phyloP scores from a whole-genome alignment of 2,113 vertebrate species.

The Charadrius vociferus region DNA sequence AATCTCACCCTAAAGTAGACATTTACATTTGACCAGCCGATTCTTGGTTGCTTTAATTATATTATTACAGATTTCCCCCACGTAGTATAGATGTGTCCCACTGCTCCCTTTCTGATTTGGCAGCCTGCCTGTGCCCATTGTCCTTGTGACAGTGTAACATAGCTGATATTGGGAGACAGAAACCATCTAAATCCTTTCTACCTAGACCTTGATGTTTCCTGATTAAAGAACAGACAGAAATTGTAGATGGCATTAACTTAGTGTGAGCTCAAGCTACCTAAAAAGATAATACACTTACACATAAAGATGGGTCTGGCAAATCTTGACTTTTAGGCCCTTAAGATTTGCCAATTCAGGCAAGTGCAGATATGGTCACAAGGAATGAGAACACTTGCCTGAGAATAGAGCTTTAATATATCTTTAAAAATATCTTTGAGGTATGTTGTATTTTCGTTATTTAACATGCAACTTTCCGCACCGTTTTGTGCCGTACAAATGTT shows the following conservation, averaged over 20 bases:
- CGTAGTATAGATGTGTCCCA: background rate
- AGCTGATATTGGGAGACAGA: background rate
- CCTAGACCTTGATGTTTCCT: background rate
- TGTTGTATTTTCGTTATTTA: background rate
- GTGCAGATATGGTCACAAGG: background rate
- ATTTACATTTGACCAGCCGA: background rate
- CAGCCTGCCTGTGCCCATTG: background rate
- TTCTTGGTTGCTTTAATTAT: background rate
- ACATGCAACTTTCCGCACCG: background rate
- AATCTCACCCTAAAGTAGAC: constrained; percentile 1
- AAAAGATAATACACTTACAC: background rate
- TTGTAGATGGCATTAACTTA: background rate
- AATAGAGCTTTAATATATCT: background rate
- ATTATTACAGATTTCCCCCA: constrained; percentile 17
- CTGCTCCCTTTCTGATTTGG: constrained; percentile 8
- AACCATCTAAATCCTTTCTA: background rate
- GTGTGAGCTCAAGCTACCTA: background rate
- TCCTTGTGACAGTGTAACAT: background rate
- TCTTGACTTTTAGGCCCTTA: background rate
- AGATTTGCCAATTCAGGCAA: background rate
- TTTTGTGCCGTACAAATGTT: background rate
- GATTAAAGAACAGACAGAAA: background rate
- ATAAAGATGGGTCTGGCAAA: background rate
- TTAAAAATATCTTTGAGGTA: background rate
- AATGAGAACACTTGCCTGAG: background rate